phyloP scores from a whole-genome alignment of 2,797 vertebrate genomes.

The Acrossocheilus fasciatus region DNA sequence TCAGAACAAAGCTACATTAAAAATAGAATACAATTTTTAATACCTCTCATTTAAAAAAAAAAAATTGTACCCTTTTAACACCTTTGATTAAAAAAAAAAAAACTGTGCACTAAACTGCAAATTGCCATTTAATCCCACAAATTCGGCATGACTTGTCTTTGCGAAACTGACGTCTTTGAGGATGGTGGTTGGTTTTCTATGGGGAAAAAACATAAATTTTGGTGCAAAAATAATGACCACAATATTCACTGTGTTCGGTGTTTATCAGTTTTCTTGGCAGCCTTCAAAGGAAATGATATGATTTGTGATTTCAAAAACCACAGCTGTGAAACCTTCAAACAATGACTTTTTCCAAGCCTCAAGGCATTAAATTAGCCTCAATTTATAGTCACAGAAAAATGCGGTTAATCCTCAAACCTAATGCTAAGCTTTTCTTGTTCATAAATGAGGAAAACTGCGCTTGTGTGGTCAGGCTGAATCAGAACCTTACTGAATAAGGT shows the following conservation, averaged over 20 bases:
- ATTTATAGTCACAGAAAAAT: slow-evolving; percentile 48
- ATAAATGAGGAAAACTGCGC: slow-evolving; percentile 16
- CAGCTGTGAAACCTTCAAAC: slow-evolving; percentile 40
- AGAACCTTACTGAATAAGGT: slow-evolving; percentile 12
- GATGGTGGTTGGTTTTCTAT: background rate
- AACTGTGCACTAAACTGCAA: background rate
- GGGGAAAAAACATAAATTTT: background rate
- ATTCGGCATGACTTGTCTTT: background rate
- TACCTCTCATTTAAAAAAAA: background rate
- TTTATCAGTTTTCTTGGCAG: slow-evolving; percentile 41
- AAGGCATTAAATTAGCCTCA: slow-evolving; percentile 47
- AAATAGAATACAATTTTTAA: background rate
- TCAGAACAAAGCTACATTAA: background rate
- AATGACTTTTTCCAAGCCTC: slow-evolving; percentile 47
- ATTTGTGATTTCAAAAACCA: slow-evolving; percentile 54
- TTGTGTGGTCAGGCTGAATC: slow-evolving; percentile 21
- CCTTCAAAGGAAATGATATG: slow-evolving; percentile 48
- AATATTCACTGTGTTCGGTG: slow-evolving; percentile 12
- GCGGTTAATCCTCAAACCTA: slow-evolving; percentile 23
- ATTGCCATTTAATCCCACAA: slow-evolving; percentile 9
- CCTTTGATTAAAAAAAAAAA: background rate
- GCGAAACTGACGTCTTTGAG: background rate
- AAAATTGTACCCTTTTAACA: background rate
- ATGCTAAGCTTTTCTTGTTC: slow-evolving; percentile 28
- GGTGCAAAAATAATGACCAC: background rate